Conservation (phyloP, 1,140 invertebrate genomes). For the Teleogryllus occipitalis region DNA sequence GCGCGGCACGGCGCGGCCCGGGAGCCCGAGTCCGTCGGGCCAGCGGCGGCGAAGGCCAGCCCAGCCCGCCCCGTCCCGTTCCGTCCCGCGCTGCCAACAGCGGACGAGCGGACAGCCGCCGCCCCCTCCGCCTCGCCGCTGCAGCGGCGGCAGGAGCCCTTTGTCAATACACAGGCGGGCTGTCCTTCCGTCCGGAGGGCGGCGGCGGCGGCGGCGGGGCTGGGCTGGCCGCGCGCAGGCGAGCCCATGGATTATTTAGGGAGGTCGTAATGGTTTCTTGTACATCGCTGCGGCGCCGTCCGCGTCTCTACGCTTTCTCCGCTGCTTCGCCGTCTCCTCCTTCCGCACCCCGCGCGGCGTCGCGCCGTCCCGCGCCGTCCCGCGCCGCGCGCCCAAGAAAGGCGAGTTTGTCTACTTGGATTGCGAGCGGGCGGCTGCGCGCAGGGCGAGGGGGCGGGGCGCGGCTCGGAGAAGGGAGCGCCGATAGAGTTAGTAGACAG, state of each 20-base stretch:
- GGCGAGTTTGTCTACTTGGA: conserved; percentile 1
- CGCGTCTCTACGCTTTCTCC: background rate
- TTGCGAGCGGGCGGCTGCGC: background rate
- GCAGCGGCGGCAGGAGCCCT: background rate
- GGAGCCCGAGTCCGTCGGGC: no score
- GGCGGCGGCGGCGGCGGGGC: no score
- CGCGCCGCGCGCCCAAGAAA: background rate
- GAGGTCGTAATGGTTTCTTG: background rate
- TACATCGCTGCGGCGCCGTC: background rate
- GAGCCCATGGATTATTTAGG: background rate
- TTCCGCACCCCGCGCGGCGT: no score
- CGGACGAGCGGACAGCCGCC: no score
- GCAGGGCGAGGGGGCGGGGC: no score
- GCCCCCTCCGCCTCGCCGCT: no score
- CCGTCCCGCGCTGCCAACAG: no score
- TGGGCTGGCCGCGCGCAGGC: no score
- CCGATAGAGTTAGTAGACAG: conserved; percentile 3
- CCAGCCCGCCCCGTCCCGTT: no score
- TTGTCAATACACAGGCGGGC: background rate
- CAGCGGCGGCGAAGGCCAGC: no score
- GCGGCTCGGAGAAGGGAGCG: background rate
- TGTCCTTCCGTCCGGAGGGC: background rate
- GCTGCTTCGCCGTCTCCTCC: background rate
- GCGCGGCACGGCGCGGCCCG: no score
- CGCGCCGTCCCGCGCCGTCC: no score